Conservation (phyloP, 2,113 vertebrate species). For the Myrmophylax atrothorax region DNA sequence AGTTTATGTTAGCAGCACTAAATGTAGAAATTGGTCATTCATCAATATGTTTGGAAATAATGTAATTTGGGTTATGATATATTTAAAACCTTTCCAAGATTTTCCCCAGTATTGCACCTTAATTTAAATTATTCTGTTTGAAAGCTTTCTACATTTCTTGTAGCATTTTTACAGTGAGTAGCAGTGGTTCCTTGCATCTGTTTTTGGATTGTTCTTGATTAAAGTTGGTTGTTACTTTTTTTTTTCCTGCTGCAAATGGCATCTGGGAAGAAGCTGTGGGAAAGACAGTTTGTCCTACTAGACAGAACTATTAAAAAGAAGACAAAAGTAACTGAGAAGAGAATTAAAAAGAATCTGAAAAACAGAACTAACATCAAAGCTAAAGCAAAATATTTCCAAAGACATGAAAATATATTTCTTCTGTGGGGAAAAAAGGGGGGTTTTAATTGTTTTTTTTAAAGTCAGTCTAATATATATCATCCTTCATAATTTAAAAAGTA, state of each 20-base stretch:
- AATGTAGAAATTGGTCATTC: background rate
- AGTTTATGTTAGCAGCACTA: background rate
- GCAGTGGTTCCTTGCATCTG: background rate
- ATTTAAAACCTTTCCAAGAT: background rate
- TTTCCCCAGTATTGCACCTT: background rate
- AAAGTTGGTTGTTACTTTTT: background rate
- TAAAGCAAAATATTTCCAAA: background rate
- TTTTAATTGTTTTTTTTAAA: background rate
- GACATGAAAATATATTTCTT: background rate
- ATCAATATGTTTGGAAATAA: background rate
- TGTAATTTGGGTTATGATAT: background rate
- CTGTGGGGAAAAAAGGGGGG: rapidly evolving
- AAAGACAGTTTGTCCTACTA: background rate
- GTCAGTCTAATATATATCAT: background rate
- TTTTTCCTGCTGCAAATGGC: background rate
- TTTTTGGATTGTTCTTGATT: background rate
- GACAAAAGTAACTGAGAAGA: background rate
- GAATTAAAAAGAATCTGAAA: background rate
- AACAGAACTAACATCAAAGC: background rate
- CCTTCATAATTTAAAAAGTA: background rate
- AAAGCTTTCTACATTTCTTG: background rate
- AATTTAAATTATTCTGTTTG: background rate
- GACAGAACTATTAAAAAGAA: background rate
- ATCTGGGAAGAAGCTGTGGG: background rate
- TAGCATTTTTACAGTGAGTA: background rate